These are phyloP conservation scores for Zosterops japonicus DNA, from an alignment of 2,113 vertebrate species.

Conservation along the genomic window DNA sequence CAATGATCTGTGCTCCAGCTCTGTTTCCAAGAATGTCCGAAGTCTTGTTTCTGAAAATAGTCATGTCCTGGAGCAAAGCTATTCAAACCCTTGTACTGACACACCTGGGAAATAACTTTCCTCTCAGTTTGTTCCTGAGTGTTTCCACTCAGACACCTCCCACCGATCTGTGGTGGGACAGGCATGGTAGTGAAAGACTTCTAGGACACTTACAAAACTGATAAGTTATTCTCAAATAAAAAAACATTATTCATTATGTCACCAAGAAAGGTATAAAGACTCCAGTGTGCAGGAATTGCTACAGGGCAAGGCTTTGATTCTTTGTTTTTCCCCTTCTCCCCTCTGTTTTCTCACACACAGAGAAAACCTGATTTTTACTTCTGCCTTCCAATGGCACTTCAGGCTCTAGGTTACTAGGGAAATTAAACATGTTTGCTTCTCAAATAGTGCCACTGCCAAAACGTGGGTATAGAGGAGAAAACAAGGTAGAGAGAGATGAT, in stretches of 20 bases:
- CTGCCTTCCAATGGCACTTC: neutral
- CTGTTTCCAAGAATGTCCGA: neutral
- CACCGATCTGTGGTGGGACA: neutral
- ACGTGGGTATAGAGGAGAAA: neutral
- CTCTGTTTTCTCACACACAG: neutral
- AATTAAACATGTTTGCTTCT: neutral
- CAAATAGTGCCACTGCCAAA: neutral
- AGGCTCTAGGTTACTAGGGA: neutral
- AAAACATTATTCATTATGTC: neutral
- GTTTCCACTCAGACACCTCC: neutral
- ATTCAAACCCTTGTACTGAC: neutral
- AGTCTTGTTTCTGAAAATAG: neutral
- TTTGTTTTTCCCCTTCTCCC: neutral
- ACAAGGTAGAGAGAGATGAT: neutral
- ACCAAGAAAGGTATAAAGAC: neutral
- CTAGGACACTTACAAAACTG: neutral
- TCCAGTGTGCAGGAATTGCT: neutral
- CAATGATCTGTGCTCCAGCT: neutral
- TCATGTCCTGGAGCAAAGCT: neutral
- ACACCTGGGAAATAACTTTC: neutral
- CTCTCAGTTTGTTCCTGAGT: neutral
- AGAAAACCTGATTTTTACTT: neutral
- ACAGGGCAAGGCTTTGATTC: neutral
- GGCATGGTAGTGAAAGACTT: neutral
- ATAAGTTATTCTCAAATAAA: neutral